Percentiles rank a stretch among this genome's conserved stretches.
Evolutionary conservation across 2,888 invertebrate species (phyloP).

Genomic region (Apeira syringaria): DNA sequence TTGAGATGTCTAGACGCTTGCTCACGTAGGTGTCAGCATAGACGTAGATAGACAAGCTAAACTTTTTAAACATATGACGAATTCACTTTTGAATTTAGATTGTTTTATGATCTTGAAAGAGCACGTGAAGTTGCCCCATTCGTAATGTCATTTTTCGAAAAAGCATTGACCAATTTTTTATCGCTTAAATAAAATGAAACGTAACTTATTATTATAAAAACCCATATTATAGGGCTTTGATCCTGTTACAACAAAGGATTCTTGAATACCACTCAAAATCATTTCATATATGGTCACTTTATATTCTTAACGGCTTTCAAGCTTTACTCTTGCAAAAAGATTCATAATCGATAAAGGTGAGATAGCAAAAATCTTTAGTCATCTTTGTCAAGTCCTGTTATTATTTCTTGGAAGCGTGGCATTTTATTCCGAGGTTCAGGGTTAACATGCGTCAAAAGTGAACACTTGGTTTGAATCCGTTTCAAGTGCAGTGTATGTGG

Average conservation of each 20-base stretch:
- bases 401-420: slow-evolving; percentile 1
- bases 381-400: slow-evolving; percentile 10
- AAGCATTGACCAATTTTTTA: slow-evolving; percentile 4
- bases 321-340: slow-evolving; percentile 6
- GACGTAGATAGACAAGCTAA: background rate
- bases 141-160: no score
- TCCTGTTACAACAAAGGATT: slow-evolving; percentile 27
- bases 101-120: no score
- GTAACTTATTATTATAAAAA: slow-evolving; percentile 1
- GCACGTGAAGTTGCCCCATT: no score
- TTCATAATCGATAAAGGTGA: slow-evolving; percentile 15
- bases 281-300: slow-evolving; percentile 19
- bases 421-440: slow-evolving; percentile 1
- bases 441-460: background rate
- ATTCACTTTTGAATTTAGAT: background rate
- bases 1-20: slow-evolving; percentile 6
- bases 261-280: slow-evolving; percentile 29
- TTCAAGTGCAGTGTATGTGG: no score
- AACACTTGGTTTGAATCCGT: background rate
- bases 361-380: slow-evolving; percentile 9
- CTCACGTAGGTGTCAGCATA: slow-evolving; percentile 6
- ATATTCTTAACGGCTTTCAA: slow-evolving; percentile 2
- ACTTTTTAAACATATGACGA: background rate
- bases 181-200: background rate
- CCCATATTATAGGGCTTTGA: slow-evolving; percentile 37